Conservation (phyloP, 2,113 vertebrate genomes). For the Tursiops truncatus region DNA sequence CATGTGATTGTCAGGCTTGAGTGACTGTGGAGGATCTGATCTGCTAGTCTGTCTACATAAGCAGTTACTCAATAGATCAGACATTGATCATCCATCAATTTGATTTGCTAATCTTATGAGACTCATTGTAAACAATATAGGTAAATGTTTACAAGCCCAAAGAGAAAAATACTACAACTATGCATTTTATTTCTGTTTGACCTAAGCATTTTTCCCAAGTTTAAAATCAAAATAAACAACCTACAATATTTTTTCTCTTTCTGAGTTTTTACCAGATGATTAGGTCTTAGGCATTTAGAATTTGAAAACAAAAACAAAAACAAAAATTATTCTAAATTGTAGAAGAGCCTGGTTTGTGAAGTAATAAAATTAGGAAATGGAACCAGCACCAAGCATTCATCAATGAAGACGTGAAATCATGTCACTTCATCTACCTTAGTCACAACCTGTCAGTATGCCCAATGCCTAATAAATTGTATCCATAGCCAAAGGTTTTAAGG, state of each 20-base stretch:
- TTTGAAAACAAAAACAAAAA: not conserved
- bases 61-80: conserved; percentile 73
- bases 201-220: conserved; percentile 31
- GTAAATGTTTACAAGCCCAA: conserved; percentile 56
- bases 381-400: not conserved
- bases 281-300: not conserved
- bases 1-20: conserved; percentile 59
- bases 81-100: conserved; percentile 75
- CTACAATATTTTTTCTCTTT: not conserved
- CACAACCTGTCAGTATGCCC: not conserved
- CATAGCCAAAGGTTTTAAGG: not conserved
- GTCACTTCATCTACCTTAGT: conserved; percentile 26
- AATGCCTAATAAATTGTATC: conserved; percentile 30
- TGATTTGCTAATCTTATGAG: conserved; percentile 76
- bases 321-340: conserved; percentile 10
- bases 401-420: conserved; percentile 43
- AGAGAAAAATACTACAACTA: conserved; percentile 60
- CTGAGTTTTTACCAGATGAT: not conserved
- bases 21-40: conserved; percentile 68
- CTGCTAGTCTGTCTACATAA: conserved; percentile 68
- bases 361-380: not conserved
- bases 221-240: conserved; percentile 52
- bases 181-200: conserved; percentile 51
- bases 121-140: conserved; percentile 68
- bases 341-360: not conserved